Base-by-base conservation (phyloP, 2,113 vertebrate species). In the Passerina amoena region DNA sequence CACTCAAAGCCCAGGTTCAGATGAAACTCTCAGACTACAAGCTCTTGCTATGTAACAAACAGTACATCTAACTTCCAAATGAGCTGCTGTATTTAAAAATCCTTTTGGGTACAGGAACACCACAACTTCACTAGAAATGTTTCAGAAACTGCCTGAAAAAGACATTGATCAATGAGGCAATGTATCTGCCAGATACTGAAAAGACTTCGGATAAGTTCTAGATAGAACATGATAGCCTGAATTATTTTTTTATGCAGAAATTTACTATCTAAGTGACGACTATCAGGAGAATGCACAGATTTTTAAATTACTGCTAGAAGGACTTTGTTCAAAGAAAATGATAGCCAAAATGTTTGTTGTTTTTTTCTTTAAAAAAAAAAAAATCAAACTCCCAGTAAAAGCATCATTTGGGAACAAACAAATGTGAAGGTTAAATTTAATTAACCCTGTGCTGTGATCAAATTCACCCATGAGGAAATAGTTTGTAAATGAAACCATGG, bases 121-220 rank as follows among this genome's bases (percentile, higher is more conserved):
- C 33, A 53, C 45, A 93, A 61, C 59, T 82, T 94, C 51, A 86
- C 61, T 24, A 82, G 44, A 66, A 96, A 81, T 75, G 87, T 70
- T 66, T 71, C 68, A 90, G 50, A 93, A 95, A 95, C 65, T 93
- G 80, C 30, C 40, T 78, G 30, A 92, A 96, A 93, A 95, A 71
- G 86, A 31, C n/a, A 82, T 5, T 87, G 82, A 84, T 88, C 78
- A 89, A 61, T 69, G 70, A 91, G 50, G 22, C 19, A 24, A 84
- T 82, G 11, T 51, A 65, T 86, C 73, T 78, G 51, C 27, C 57
- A 80, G 63, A 71, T 35, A 59, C 2, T 68, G 48, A 75, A 73
- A 82, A 53, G 48, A 31, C 19, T 71, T 95, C 47, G 54, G n/a
- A 0, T 25, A 84, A 81, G 4, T 56, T 93, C 61, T 31, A 72